phyloP scores from a whole-genome alignment of 2,888 invertebrate genomes.

The Phragmatobia fuliginosa region DNA sequence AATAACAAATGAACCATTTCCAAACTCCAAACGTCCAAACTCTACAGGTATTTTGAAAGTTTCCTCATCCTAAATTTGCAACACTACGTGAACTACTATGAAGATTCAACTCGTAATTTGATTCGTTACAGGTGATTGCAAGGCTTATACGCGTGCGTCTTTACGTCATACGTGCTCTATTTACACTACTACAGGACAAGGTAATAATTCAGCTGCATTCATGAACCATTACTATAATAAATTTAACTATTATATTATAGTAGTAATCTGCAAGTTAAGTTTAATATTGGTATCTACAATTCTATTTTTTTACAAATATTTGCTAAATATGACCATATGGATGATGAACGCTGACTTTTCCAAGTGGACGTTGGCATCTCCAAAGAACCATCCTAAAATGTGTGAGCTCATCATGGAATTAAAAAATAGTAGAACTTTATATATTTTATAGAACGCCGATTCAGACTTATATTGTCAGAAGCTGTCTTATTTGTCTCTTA shows the following conservation, averaged over 20 bases:
- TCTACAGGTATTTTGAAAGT: too few species aligned
- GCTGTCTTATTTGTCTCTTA: not conserved
- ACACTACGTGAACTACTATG: slow-evolving; percentile 26
- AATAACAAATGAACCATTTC: too few species aligned
- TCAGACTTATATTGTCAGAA: not conserved
- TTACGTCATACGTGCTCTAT: slow-evolving; percentile 44
- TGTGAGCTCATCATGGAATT: too few species aligned
- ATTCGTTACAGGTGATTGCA: slow-evolving; percentile 36
- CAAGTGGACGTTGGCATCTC: too few species aligned
- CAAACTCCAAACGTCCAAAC: too few species aligned
- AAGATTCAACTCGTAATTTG: slow-evolving; percentile 43
- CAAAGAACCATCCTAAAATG: too few species aligned
- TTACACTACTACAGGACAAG: slow-evolving; percentile 34
- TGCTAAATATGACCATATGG: not conserved
- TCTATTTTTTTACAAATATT: not conserved
- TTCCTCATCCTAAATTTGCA: slow-evolving; percentile 25
- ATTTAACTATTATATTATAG: not conserved
- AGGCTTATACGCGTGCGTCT: slow-evolving; percentile 15
- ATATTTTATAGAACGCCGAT: not conserved
- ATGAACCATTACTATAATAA: slow-evolving; percentile 1
- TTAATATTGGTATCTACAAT: too few species aligned
- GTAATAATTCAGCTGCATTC: slow-evolving; percentile 28
- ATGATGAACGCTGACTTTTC: too few species aligned
- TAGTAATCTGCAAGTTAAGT: too few species aligned
- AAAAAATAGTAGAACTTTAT: too few species aligned